Evolutionary conservation across 1,140 invertebrate species (phyloP).

Genomic region (Drosophila grimshawi): DNA sequence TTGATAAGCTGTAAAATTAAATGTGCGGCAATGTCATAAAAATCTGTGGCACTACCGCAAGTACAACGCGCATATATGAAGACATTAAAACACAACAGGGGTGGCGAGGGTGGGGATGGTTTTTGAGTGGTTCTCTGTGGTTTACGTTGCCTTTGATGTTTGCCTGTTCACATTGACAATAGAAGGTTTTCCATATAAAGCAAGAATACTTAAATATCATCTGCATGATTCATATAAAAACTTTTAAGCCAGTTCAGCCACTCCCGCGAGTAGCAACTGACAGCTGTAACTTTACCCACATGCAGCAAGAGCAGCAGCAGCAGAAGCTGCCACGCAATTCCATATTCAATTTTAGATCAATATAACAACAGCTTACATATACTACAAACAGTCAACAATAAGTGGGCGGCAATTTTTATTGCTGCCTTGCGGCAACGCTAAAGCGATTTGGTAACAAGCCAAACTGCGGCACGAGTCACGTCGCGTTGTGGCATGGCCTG

Average conservation of each 20-base stretch:
- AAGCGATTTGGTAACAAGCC: conserved; percentile 24
- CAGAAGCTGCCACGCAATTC: conserved; percentile 51
- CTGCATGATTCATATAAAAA: conserved; percentile 8
- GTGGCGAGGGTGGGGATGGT: neutral
- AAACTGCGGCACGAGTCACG: neutral
- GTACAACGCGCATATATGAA: conserved; percentile 22
- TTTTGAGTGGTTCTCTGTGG: neutral
- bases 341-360: conserved; percentile 74
- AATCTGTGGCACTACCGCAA: conserved; percentile 60
- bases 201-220: neutral
- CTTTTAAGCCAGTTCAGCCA: neutral
- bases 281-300: conserved; percentile 15
- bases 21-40: conserved; percentile 72
- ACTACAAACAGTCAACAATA: conserved; percentile 47
- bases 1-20: conserved; percentile 81
- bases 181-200: neutral
- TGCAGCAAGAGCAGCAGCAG: conserved; percentile 38
- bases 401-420: conserved; percentile 64
- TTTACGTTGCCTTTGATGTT: conserved; percentile 15
- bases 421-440: conserved; percentile 36
- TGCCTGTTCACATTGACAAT: conserved; percentile 1
- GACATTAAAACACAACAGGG: conserved; percentile 15
- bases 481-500: neutral
- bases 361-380: conserved; percentile 35
- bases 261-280: neutral